These are phyloP conservation scores for Tyrophagus putrescentiae DNA, from an alignment of 1,140 invertebrate species.

Conservation along the genomic window DNA sequence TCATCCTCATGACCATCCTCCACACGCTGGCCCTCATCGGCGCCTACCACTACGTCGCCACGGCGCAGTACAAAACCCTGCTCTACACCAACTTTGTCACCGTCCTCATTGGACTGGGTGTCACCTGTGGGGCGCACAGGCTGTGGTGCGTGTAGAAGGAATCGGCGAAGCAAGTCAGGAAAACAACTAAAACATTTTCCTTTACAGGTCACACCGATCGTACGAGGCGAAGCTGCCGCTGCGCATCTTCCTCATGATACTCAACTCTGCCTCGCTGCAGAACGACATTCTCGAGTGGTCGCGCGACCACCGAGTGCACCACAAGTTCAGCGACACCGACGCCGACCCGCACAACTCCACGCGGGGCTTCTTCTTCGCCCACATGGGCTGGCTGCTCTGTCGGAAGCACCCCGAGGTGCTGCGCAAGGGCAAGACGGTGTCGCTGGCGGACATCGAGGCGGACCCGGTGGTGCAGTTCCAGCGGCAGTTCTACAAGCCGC, in stretches of 20 bases:
- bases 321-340: constrained; percentile 87
- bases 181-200: too few species aligned
- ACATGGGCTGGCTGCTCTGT: constrained; percentile 81
- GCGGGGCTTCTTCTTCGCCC: constrained; percentile 87
- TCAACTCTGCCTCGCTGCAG: constrained; percentile 46
- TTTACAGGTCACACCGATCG: too few species aligned
- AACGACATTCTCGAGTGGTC: constrained; percentile 82
- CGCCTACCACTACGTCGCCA: neutral
- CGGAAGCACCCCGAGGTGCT: constrained; percentile 69
- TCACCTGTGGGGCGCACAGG: constrained; percentile 21
- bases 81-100: neutral
- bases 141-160: too few species aligned
- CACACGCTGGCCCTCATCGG: constrained; percentile 43
- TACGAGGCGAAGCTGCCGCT: constrained; percentile 20
- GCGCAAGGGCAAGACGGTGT: constrained; percentile 64
- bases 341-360: constrained; percentile 89
- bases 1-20: constrained; percentile 61
- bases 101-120: constrained; percentile 8
- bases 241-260: constrained; percentile 28
- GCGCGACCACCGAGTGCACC: constrained; percentile 84
- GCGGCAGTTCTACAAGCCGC: constrained; percentile 46
- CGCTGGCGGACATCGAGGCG: constrained; percentile 61
- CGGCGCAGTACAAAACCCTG: neutral
- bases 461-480: constrained; percentile 61
- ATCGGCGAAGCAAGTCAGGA: too few species aligned